Conservation (phyloP, 1,140 invertebrate species). For the Harlomillsia oculata region DNA sequence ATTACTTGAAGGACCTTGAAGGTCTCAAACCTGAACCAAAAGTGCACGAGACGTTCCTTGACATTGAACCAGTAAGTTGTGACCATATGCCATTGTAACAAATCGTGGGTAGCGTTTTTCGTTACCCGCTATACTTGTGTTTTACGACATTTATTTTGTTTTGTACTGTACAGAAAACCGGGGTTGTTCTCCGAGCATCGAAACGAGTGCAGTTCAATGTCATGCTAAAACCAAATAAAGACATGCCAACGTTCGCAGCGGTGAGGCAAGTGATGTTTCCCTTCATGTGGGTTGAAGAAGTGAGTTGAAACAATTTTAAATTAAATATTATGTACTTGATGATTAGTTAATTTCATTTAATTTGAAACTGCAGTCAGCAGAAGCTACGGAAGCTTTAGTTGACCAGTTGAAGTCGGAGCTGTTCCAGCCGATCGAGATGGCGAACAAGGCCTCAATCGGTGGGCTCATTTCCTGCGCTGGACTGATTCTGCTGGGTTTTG, state of each 20-base stretch:
- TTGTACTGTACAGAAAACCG: constrained; percentile 35
- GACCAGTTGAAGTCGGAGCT: constrained; percentile 18
- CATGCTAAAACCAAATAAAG: constrained; percentile 25
- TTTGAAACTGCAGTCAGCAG: constrained; percentile 17
- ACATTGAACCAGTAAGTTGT: constrained; percentile 61
- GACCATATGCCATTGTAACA: too few species aligned
- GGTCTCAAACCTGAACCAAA: constrained; percentile 58
- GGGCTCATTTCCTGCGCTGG: constrained; percentile 15
- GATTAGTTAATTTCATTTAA: neutral
- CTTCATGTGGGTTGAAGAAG: constrained; percentile 35
- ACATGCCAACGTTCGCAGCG: constrained; percentile 31
- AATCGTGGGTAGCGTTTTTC: too few species aligned
- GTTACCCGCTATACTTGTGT: too few species aligned
- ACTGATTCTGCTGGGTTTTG: constrained; percentile 18
- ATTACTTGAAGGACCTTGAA: constrained; percentile 54
- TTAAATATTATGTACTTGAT: neutral
- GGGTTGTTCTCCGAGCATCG: constrained; percentile 36
- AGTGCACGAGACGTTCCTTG: constrained; percentile 59
- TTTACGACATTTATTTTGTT: too few species aligned
- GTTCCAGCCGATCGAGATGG: constrained; percentile 19
- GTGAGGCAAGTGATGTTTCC: constrained; percentile 25
- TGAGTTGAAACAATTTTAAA: constrained; percentile 6
- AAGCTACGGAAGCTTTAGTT: constrained; percentile 17
- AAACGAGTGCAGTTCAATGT: constrained; percentile 39
- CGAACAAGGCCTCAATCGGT: constrained; percentile 23